phyloP scores from a whole-genome alignment of 2,797 vertebrate genomes.

The Telmatherina bonti region DNA sequence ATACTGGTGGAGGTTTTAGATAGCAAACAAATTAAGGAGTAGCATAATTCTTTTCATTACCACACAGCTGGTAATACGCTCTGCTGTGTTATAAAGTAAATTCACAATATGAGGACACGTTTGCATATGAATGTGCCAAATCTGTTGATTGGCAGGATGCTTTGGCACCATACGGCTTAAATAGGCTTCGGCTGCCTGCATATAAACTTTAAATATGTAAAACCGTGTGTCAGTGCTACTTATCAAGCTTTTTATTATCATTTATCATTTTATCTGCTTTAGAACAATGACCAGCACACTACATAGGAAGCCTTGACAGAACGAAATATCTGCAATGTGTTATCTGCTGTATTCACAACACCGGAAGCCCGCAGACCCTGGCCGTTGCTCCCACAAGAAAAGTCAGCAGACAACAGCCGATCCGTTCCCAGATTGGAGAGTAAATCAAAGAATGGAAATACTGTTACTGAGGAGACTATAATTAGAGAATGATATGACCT shows the following conservation, averaged over 20 bases:
- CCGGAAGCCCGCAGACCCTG: not conserved
- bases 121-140: not conserved
- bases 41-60: not conserved
- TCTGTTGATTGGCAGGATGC: not conserved
- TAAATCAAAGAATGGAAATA: conserved; percentile 27
- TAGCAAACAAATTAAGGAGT: not conserved
- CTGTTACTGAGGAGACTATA: conserved; percentile 2
- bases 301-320: conserved; percentile 6
- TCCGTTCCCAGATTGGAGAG: not conserved
- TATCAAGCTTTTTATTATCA: conserved; percentile 6
- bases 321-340: not conserved
- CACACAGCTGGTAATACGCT: not conserved
- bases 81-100: not conserved
- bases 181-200: not conserved
- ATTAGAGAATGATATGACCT: conserved; percentile 8
- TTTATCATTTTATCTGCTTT: conserved; percentile 6
- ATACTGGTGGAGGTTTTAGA: not conserved
- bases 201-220: not conserved
- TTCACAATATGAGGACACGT: not conserved
- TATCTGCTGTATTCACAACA: not conserved
- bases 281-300: not conserved
- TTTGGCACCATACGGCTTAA: not conserved
- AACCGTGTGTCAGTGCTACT: not conserved
- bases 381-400: not conserved
- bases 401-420: not conserved